Base-by-base conservation (phyloP, 2,888 invertebrate genomes). In the Idaea straminata region DNA sequence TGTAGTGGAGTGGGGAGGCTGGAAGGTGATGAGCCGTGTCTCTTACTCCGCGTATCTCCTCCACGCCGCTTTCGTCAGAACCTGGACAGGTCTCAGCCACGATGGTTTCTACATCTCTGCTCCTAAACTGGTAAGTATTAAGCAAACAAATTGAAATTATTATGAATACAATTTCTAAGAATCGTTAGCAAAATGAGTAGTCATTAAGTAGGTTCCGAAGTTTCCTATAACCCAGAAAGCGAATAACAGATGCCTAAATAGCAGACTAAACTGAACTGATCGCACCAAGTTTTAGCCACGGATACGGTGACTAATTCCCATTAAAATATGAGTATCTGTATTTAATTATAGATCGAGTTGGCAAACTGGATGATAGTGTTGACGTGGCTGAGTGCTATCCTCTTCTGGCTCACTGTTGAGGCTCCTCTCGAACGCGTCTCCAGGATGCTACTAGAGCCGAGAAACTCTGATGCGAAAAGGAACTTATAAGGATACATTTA, bases 1-100 rank as follows among this genome's bases (percentile, higher is more conserved):
- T 0, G 15, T 82, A 0, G 35, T 83, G 5, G 81, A 81, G 64
- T 83, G 83, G 81, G 59, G 62, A 0, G 72, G 72, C 6, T 85
- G 81, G 83, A 69, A 66, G 3, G 34, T 63, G 4, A 61, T 72
- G 0, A 72, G 72, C 15, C 72, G 73, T 0, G 65, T 76, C 5
- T 66, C 78, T 0, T 79, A 72, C 74, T 67, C 77, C 62, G 73
- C 72, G 2, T 79, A 74, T 58, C 62, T 79, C 15, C 4, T 74
- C 0, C 79, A 79, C 60, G 4, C 66, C 4, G 15, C n/a, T 0
- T 5, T 70, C 34, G 3, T 74, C 4, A 72, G 66, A 15, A 66
- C 34, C 60, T 7, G 59, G 15, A 0, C 66, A 0, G 73, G 64
- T 0, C 4, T 15, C 1, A 63, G 57, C 25, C 65, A 66, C 13